phyloP scores from a whole-genome alignment of 2,797 vertebrate species.

The Anguilla megastoma region DNA sequence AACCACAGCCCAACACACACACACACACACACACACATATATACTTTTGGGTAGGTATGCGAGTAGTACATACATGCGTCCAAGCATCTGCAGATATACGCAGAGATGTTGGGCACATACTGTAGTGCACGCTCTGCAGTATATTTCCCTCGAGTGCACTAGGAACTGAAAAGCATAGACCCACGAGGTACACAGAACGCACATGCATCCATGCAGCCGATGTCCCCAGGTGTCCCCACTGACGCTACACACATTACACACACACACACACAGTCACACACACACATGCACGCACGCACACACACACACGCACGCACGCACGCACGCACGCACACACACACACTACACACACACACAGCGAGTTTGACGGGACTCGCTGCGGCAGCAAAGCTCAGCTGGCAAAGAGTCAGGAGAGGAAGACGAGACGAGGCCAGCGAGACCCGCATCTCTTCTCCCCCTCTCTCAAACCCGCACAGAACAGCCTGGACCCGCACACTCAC shows the following conservation, averaged over 20 bases:
- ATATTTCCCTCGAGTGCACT: neutral
- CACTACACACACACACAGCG: neutral
- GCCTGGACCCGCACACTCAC: neutral
- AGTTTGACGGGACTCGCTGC: conserved; percentile 32
- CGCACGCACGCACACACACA: no score
- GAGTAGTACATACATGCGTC: neutral
- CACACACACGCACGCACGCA: no score
- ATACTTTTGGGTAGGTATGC: neutral
- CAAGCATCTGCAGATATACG: neutral
- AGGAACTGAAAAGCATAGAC: neutral
- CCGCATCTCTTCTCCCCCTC: neutral
- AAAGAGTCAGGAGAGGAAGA: conserved; percentile 38
- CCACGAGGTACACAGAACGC: neutral
- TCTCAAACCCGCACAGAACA: neutral
- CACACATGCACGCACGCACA: no score
- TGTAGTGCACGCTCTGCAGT: neutral
- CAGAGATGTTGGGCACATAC: neutral
- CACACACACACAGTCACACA: no score
- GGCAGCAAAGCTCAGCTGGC: conserved; percentile 47
- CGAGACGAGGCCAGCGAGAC: neutral
- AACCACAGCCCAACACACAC: neutral
- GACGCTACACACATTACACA: neutral
- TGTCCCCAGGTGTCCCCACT: neutral
- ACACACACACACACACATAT: neutral
- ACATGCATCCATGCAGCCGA: neutral